phyloP scores from a whole-genome alignment of 92 coral and sea anemone species.

The Zoanthus sociatus region DNA sequence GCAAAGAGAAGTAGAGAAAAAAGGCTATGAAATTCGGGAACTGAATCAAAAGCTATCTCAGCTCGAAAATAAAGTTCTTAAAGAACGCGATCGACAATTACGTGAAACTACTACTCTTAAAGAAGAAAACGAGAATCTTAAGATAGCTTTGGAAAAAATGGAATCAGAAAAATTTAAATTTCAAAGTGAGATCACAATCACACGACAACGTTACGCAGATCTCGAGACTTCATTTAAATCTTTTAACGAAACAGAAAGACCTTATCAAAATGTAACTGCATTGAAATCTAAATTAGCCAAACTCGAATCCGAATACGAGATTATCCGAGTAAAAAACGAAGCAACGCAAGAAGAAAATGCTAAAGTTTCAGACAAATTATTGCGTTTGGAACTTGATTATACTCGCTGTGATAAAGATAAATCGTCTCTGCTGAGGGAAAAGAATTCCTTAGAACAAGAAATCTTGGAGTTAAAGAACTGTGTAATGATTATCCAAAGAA shows the following conservation, averaged over 20 bases:
- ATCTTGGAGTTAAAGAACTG: constrained; percentile 67
- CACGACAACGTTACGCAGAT: constrained; percentile 65
- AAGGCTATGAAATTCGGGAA: constrained; percentile 61
- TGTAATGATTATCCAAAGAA: constrained; percentile 57
- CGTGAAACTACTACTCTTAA: constrained; percentile 62
- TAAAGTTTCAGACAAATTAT: constrained; percentile 63
- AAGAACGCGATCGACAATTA: constrained; percentile 70
- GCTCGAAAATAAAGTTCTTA: constrained; percentile 44
- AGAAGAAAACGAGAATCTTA: constrained; percentile 71
- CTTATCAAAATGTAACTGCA: constrained; percentile 57
- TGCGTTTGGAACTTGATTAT: constrained; percentile 68
- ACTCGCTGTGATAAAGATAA: constrained; percentile 60
- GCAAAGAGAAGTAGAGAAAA: constrained; percentile 69
- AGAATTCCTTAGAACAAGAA: constrained; percentile 52
- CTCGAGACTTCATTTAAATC: constrained; percentile 56
- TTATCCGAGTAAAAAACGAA: constrained; percentile 57
- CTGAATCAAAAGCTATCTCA: constrained; percentile 67
- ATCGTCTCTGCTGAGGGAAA: constrained; percentile 57
- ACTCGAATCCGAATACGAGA: constrained; percentile 69
- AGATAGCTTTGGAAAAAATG: constrained; percentile 60
- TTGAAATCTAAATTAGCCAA: constrained; percentile 61
- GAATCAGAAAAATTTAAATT: constrained; percentile 72
- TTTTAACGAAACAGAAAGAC: constrained; percentile 66
- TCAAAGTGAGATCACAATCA: constrained; percentile 65
- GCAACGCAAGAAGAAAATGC: constrained; percentile 68